phyloP scores from a whole-genome alignment of 2,113 vertebrate species.

The Capreolus pygargus region DNA sequence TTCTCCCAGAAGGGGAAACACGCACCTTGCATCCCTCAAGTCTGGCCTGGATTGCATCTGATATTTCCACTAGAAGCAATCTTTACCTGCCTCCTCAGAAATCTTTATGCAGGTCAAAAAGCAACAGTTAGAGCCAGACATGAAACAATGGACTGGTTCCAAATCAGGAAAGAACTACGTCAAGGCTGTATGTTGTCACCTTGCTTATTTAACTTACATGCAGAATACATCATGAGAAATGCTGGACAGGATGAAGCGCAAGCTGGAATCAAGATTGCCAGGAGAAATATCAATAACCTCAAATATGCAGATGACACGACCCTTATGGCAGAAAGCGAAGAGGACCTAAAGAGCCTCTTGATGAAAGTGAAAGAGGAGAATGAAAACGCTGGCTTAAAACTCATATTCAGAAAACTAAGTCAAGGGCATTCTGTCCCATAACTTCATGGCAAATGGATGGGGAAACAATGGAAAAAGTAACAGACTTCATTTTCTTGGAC shows the following conservation, averaged over 20 bases:
- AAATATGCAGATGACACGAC: neutral
- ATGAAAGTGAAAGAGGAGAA: neutral
- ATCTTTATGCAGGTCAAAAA: neutral
- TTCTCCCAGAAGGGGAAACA: neutral
- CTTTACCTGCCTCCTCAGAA: neutral
- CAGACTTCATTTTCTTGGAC: neutral
- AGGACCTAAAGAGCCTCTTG: neutral
- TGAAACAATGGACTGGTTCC: neutral
- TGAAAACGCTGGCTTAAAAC: neutral
- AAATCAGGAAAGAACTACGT: neutral
- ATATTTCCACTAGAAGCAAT: neutral
- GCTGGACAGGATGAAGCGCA: neutral
- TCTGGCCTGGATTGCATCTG: neutral
- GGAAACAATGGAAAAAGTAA: neutral
- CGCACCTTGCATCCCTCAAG: neutral
- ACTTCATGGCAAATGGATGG: neutral
- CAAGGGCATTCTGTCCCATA: neutral
- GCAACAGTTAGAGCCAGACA: neutral
- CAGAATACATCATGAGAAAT: neutral
- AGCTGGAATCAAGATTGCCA: neutral
- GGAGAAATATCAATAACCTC: neutral
- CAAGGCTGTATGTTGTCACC: neutral
- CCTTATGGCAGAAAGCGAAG: neutral
- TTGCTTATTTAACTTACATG: neutral
- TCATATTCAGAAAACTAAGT: neutral